Evolutionary conservation across 2,113 vertebrate species (phyloP).

Genomic region (Burhinus bistriatus): DNA sequence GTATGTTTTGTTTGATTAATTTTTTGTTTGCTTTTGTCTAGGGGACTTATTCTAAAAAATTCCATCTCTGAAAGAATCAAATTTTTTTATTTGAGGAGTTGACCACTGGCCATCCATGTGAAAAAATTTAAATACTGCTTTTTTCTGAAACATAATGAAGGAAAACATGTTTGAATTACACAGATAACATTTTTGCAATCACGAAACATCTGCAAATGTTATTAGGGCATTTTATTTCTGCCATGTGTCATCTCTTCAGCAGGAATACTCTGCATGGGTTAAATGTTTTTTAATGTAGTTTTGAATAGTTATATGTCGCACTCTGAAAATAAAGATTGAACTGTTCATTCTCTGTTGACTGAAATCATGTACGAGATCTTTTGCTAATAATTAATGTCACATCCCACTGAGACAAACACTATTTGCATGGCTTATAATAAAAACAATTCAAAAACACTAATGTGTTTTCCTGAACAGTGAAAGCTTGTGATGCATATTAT

Average conservation of each 20-base stretch:
- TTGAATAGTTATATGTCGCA: conserved; percentile 11
- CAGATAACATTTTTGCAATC: neutral
- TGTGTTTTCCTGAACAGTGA: conserved; percentile 25
- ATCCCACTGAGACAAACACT: conserved; percentile 30
- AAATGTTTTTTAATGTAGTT: conserved; percentile 34
- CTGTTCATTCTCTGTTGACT: conserved; percentile 19
- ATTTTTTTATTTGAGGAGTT: neutral
- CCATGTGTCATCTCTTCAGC: neutral
- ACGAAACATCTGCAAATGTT: neutral
- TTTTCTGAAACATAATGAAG: neutral
- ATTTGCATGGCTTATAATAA: conserved; percentile 26
- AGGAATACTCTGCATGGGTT: conserved; percentile 42
- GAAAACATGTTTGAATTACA: neutral
- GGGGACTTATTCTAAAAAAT: neutral
- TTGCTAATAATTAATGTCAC: conserved; percentile 66
- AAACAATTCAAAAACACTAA: conserved; percentile 40
- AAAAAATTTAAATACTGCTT: neutral
- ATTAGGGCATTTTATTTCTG: conserved; percentile 17
- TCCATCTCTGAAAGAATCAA: neutral
- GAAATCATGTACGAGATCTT: conserved; percentile 44
- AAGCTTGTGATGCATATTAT: conserved; percentile 26
- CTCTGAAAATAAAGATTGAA: conserved; percentile 39
- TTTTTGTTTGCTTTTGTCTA: neutral
- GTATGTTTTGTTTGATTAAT: neutral
- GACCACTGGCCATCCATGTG: neutral